Evolutionary conservation across 1,140 invertebrate genomes (phyloP), one percentile per base, ranked within the genome.

Genomic region (Camponotus floridanus): DNA sequence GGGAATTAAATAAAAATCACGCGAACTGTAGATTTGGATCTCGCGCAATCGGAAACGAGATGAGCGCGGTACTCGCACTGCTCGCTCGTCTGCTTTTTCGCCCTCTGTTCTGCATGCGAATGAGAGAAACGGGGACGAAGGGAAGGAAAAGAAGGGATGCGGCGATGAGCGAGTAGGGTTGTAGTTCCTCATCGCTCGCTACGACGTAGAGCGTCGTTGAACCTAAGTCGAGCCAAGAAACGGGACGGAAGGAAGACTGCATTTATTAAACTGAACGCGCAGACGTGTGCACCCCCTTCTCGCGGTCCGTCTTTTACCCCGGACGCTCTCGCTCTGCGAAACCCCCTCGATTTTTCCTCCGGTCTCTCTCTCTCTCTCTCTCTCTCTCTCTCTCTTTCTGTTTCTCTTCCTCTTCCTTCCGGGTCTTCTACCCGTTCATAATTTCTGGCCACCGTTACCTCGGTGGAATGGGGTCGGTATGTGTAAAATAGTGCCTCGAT

Each of bases 231-330:
- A 90, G 88, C 87, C 90, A 91, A 92, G 91, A 92, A 94, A 93
- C 92, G 92, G 88, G 93, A 93, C 89, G 90, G 87, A 89, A 91
- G 89, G 91, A 93, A 92, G 90, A 74, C 92, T 91, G 93, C 92
- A 92, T 94, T 93, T 94, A 93, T 94, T 94, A 94, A 93, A 93
- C 91, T 87, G 91, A 90, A 87, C 91, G 87, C 91, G 89, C 74
- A 88, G 88, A 92, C 92, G 89, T 91, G 91, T 88, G 86, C 57
- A 11, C 21, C 51, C 21, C 42, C 42, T 15, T 42, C 26, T 26
- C 26, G 26, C 59, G 39, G 39, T 48, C 65, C 42, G 64, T 57
- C 55, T 81, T 76, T 74, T 64, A 48, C 26, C 71, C 71, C 55
- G 64, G 15, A 21, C 71, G 33, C 21, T 57, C 57, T 64, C 86